Evolutionary conservation across 2,113 vertebrate species (phyloP).

Genomic region (Thinocorus orbignyianus): DNA sequence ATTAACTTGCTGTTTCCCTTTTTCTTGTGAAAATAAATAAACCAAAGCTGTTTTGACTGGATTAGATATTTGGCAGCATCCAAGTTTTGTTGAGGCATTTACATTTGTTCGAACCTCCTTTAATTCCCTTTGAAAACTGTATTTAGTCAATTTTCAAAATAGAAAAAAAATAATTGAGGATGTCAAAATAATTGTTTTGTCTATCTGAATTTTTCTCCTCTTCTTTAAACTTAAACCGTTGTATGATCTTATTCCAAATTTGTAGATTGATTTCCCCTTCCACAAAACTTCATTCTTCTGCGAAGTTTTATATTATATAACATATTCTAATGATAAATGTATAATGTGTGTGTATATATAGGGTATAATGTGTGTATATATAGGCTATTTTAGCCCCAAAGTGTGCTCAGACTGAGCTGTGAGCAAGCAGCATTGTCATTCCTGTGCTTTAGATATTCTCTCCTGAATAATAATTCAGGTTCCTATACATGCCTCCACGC

Average conservation of each 20-base stretch:
- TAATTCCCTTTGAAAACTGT: background rate
- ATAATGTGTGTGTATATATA: background rate
- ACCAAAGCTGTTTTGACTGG: background rate
- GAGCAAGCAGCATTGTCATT: background rate
- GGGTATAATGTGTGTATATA: background rate
- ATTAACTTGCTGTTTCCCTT: background rate
- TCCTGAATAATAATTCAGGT: background rate
- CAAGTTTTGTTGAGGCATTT: background rate
- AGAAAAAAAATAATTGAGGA: background rate
- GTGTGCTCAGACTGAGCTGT: background rate
- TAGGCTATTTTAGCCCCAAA: background rate
- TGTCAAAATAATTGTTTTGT: background rate
- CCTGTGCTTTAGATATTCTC: background rate
- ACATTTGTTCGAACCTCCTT: background rate
- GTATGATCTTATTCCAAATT: background rate
- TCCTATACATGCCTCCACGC: background rate
- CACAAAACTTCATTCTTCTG: background rate
- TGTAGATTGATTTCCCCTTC: background rate
- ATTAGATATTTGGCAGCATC: background rate
- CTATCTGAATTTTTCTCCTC: background rate
- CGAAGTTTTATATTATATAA: background rate
- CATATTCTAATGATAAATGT: background rate
- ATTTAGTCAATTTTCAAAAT: background rate
- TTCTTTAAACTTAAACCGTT: background rate
- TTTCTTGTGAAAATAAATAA: background rate